Conservation (phyloP, 2,113 vertebrate species). For the Hystrix cristata region DNA sequence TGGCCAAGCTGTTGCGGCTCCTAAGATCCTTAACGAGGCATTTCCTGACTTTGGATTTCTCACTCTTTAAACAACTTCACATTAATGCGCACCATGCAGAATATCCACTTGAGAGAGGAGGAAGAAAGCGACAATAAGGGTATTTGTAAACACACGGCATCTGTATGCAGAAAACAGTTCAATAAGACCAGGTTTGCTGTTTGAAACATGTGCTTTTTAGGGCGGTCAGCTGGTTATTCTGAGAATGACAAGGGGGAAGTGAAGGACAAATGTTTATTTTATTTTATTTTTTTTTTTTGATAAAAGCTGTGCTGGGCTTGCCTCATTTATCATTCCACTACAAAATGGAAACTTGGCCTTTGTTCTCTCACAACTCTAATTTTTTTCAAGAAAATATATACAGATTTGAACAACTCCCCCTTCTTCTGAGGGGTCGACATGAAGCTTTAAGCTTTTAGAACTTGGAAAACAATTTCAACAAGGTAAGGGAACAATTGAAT, state of each 20-base stretch:
- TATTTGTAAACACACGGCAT: slow-evolving; percentile 31
- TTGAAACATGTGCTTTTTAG: neutral
- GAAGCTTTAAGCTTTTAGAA: slow-evolving; percentile 46
- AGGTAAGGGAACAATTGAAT: slow-evolving; percentile 25
- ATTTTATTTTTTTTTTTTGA: neutral
- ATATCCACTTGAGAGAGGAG: slow-evolving; percentile 28
- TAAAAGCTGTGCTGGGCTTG: neutral
- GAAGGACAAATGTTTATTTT: slow-evolving; percentile 33
- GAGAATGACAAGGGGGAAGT: neutral
- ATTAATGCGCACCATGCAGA: slow-evolving; percentile 62
- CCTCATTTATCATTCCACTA: slow-evolving; percentile 69
- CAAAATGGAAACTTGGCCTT: slow-evolving; percentile 60
- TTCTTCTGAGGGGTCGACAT: neutral
- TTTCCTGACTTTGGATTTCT: slow-evolving; percentile 74
- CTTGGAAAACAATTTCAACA: slow-evolving; percentile 43
- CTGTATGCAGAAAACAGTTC: slow-evolving; percentile 22
- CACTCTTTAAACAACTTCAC: slow-evolving; percentile 56
- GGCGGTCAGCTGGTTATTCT: slow-evolving; percentile 7
- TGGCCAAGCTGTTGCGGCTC: slow-evolving; percentile 64
- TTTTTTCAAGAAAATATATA: slow-evolving; percentile 53
- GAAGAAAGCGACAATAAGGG: neutral
- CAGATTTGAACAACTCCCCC: slow-evolving; percentile 2
- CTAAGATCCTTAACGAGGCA: slow-evolving; percentile 67
- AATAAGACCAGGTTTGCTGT: slow-evolving; percentile 29
- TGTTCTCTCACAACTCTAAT: slow-evolving; percentile 54